Conservation (phyloP, 2,888 invertebrate species). For the Eremobia ochroleuca region DNA sequence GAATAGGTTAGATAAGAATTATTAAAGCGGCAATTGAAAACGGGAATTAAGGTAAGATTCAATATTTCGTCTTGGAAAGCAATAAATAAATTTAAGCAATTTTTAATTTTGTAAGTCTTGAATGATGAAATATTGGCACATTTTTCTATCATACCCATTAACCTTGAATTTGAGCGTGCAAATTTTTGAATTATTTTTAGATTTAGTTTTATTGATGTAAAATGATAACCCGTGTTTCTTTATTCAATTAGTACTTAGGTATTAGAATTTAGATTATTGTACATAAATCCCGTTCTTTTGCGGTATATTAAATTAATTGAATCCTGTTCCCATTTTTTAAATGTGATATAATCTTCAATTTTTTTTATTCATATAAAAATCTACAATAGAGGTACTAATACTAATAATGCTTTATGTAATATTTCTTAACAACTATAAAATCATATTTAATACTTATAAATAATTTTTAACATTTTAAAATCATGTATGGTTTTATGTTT, state of each 20-base stretch:
- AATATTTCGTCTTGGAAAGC: conserved; percentile 9
- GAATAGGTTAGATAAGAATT: conserved; percentile 61
- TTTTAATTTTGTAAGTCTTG: not conserved
- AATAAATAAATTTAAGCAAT: conserved; percentile 13
- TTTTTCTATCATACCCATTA: conserved; percentile 63
- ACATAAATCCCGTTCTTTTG: not conserved
- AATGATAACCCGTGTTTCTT: not conserved
- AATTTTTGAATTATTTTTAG: conserved; percentile 57
- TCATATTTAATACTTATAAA: not conserved
- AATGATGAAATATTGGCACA: conserved; percentile 66
- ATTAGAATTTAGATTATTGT: not conserved
- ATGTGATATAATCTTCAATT: not conserved
- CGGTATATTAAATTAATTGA: not conserved
- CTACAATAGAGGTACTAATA: not conserved
- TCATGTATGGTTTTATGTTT: not conserved
- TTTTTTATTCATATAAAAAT: not conserved
- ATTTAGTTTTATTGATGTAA: conserved; percentile 4
- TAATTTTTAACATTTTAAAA: not conserved
- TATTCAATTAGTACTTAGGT: not conserved
- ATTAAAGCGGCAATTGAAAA: conserved; percentile 55
- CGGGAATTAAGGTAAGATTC: conserved; percentile 62
- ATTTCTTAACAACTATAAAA: not conserved
- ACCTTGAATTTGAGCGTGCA: conserved; percentile 74
- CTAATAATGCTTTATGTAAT: not conserved
- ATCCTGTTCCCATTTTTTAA: not conserved